Evolutionary conservation across 2,888 invertebrate species (phyloP).

Genomic region (Boloria euphrosyne): DNA sequence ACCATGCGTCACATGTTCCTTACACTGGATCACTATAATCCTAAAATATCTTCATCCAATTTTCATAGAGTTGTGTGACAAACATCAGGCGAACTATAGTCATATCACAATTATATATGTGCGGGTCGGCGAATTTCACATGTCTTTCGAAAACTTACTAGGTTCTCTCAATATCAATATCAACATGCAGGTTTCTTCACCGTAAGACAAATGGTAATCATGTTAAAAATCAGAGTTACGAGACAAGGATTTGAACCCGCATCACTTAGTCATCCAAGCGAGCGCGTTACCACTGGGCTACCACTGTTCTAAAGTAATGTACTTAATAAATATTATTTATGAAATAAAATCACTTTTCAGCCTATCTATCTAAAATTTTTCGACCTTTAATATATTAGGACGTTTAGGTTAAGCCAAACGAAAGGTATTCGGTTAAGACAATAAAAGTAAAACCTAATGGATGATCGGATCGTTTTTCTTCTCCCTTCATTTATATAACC

Average conservation of each 20-base stretch:
- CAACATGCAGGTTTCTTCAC: too few relatives aligned
- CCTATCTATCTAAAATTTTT: constrained; percentile 4
- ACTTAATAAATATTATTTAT: too few relatives aligned
- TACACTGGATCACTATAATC: constrained; percentile 87
- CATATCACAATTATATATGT: constrained; percentile 79
- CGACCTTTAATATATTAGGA: constrained; percentile 15
- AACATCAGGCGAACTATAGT: constrained; percentile 76
- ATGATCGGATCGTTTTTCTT: constrained; percentile 26
- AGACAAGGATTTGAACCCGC: too few relatives aligned
- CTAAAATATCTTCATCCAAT: constrained; percentile 84
- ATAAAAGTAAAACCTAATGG: constrained; percentile 27
- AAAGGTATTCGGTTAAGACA: constrained; percentile 23
- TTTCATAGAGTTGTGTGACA: constrained; percentile 61
- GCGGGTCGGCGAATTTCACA: too few relatives aligned
- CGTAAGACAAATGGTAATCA: too few relatives aligned
- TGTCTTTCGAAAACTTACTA: too few relatives aligned
- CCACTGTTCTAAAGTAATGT: too few relatives aligned
- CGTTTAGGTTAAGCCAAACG: constrained; percentile 19
- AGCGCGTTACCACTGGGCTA: too few relatives aligned
- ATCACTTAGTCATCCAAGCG: too few relatives aligned
- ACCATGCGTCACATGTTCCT: constrained; percentile 92
- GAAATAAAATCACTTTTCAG: too few relatives aligned
- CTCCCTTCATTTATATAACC: constrained; percentile 20
- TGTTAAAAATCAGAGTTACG: too few relatives aligned
- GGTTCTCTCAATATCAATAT: too few relatives aligned